phyloP scores from a whole-genome alignment of 2,888 invertebrate genomes.

The Cryptophagus acutangulus region DNA sequence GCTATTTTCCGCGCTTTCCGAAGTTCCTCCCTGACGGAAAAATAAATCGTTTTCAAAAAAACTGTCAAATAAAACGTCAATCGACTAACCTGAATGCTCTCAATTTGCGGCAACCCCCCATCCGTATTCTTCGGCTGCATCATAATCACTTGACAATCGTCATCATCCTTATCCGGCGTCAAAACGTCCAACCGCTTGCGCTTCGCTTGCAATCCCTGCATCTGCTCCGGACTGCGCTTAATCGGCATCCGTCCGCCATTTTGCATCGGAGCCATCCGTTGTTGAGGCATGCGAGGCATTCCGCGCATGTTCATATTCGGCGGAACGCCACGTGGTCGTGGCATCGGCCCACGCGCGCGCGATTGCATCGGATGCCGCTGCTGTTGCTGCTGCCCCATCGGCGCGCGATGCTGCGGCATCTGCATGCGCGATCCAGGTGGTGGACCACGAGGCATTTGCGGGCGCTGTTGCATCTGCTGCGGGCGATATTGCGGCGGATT shows the following conservation, averaged over 20 bases:
- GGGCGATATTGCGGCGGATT: slow-evolving; percentile 18
- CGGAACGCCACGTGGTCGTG: slow-evolving; percentile 32
- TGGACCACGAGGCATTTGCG: slow-evolving; percentile 39
- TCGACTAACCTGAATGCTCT: slow-evolving; percentile 71
- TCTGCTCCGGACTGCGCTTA: slow-evolving; percentile 43
- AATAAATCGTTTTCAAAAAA: not conserved
- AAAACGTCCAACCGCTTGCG: slow-evolving; percentile 60
- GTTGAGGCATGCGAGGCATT: slow-evolving; percentile 21
- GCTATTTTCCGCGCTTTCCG: slow-evolving; percentile 48
- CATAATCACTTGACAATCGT: slow-evolving; percentile 70
- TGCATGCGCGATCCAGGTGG: slow-evolving; percentile 21
- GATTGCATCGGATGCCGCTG: slow-evolving; percentile 34
- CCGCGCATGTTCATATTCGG: slow-evolving; percentile 23
- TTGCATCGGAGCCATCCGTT: slow-evolving; percentile 22
- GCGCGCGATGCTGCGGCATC: slow-evolving; percentile 40
- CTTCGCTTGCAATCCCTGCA: slow-evolving; percentile 42
- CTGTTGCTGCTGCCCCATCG: slow-evolving; percentile 34
- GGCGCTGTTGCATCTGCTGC: slow-evolving; percentile 48
- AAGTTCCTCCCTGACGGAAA: slow-evolving; percentile 41
- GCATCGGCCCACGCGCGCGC: slow-evolving; percentile 29
- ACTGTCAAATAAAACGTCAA: slow-evolving; percentile 43
- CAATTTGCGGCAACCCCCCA: slow-evolving; percentile 60
- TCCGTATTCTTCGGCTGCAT: slow-evolving; percentile 69
- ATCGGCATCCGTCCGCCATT: slow-evolving; percentile 22
- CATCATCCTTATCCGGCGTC: slow-evolving; percentile 66